Evolutionary conservation across 2,888 invertebrate species (phyloP).

Genomic region (Amorpha juglandis): DNA sequence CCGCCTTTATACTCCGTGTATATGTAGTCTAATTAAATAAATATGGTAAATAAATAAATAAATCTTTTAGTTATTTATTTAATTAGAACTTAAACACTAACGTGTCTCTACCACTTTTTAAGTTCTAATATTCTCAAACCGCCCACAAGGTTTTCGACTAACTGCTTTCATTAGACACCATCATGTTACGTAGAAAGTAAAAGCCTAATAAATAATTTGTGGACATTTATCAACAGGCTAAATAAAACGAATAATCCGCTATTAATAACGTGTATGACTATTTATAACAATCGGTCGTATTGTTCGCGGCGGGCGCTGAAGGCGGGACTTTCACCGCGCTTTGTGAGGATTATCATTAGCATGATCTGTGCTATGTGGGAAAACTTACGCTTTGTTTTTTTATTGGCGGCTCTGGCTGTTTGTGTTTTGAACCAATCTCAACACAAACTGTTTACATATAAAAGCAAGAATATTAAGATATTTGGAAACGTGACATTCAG

Average conservation of each 20-base stretch:
- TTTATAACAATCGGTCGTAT: constrained; percentile 61
- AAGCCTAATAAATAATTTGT: constrained; percentile 6
- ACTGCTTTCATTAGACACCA: neutral
- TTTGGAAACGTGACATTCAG: too few relatives aligned
- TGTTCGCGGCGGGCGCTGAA: constrained; percentile 38
- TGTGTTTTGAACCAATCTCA: neutral
- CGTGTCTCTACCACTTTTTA: neutral
- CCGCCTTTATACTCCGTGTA: too few relatives aligned
- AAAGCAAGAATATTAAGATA: too few relatives aligned
- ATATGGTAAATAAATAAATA: too few relatives aligned
- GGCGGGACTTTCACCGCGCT: constrained; percentile 31
- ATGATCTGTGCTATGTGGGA: constrained; percentile 9
- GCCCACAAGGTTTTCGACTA: neutral
- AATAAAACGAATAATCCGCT: constrained; percentile 17
- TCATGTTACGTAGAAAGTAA: neutral
- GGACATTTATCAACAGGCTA: constrained; percentile 8
- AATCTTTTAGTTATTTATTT: too few relatives aligned
- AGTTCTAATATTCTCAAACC: neutral
- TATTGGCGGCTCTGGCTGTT: neutral
- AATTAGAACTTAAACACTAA: too few relatives aligned
- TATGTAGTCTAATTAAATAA: too few relatives aligned
- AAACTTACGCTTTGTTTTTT: constrained; percentile 9
- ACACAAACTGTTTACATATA: neutral
- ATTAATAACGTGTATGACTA: constrained; percentile 41
- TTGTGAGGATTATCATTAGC: constrained; percentile 15